phyloP scores from a whole-genome alignment of 30 jellyfish, hydroid and myxozoan species.

The Morbakka virulenta region DNA sequence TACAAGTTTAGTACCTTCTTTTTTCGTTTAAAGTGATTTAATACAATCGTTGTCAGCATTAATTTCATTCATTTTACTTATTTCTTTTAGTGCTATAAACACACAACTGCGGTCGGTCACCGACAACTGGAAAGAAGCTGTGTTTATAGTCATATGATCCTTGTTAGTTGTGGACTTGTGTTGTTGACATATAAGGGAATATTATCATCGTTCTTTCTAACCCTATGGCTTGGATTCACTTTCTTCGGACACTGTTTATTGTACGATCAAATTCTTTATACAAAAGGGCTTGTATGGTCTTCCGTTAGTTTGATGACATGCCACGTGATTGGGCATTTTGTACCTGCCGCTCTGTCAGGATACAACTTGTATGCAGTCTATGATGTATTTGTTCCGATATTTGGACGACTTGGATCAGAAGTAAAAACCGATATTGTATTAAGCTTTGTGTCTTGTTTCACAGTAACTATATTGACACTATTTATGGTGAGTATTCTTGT shows the following conservation, averaged over 20 bases:
- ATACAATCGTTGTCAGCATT: neutral
- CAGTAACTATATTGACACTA: constrained; percentile 26
- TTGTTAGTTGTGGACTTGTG: constrained; percentile 34
- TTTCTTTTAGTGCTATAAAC: constrained; percentile 1
- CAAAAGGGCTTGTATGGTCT: neutral
- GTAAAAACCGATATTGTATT: constrained; percentile 78
- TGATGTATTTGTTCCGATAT: constrained; percentile 79
- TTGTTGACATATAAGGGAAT: constrained; percentile 51
- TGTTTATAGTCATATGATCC: constrained; percentile 59
- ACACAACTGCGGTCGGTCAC: neutral
- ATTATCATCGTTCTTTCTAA: constrained; percentile 58
- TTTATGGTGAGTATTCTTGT: constrained; percentile 45
- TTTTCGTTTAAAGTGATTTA: neutral
- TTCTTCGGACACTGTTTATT: constrained; percentile 42
- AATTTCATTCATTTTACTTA: neutral
- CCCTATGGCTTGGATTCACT: constrained; percentile 59
- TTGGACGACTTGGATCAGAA: constrained; percentile 92
- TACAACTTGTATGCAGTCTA: constrained; percentile 47
- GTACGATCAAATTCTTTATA: neutral
- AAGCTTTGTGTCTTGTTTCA: constrained; percentile 44
- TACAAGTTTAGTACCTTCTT: no score
- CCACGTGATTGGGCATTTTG: constrained; percentile 49
- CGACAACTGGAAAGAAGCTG: constrained; percentile 40
- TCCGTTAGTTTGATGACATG: constrained; percentile 14
- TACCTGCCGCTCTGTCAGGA: constrained; percentile 51